A percentile compares a stretch with the other conserved stretches of the same genome.
These are phyloP conservation scores for Aphelenchoides bicaudatus DNA, from an alignment of 2,888 invertebrate genomes.

Conservation along the genomic window DNA sequence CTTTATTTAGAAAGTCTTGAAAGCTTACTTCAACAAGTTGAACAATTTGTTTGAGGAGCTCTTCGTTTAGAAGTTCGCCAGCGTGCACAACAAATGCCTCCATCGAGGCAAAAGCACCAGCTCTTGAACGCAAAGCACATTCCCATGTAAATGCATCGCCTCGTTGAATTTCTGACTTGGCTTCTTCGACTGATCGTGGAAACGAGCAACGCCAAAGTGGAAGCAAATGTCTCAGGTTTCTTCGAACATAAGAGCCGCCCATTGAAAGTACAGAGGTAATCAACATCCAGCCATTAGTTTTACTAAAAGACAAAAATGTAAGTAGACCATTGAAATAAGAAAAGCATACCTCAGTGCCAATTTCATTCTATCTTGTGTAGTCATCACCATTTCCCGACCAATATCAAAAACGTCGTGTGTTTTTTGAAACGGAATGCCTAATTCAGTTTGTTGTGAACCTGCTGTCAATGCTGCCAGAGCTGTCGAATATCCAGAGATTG, in stretches of 20 bases:
- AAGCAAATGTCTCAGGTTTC: conserved; percentile 85
- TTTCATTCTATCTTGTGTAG: conserved; percentile 92
- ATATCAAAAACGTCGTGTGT: conserved; percentile 89
- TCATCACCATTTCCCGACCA: conserved; percentile 89
- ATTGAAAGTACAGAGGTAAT: conserved; percentile 94
- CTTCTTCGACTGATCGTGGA: conserved; percentile 88
- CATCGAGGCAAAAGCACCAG: conserved; percentile 78
- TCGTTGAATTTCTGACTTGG: conserved; percentile 88
- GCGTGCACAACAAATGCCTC: conserved; percentile 87
- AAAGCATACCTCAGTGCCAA: conserved; percentile 88
- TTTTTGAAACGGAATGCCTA: conserved; percentile 91
- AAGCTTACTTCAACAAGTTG: conserved; percentile 89
- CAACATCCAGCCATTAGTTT: conserved; percentile 95
- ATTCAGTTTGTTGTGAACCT: conserved; percentile 82
- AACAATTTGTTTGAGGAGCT: conserved; percentile 80
- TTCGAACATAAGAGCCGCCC: conserved; percentile 85
- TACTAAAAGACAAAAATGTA: too few relatives aligned
- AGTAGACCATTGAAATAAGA: too few relatives aligned
- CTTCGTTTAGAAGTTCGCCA: conserved; percentile 79
- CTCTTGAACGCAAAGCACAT: conserved; percentile 83
- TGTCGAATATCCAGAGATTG: conserved; percentile 77
- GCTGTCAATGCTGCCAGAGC: conserved; percentile 83
- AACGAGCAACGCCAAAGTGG: conserved; percentile 95
- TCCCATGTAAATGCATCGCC: conserved; percentile 97
- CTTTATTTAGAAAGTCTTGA: too few relatives aligned